Evolutionary conservation across 2,113 vertebrate genomes (phyloP).

Genomic region (Pangasianodon gigas): DNA sequence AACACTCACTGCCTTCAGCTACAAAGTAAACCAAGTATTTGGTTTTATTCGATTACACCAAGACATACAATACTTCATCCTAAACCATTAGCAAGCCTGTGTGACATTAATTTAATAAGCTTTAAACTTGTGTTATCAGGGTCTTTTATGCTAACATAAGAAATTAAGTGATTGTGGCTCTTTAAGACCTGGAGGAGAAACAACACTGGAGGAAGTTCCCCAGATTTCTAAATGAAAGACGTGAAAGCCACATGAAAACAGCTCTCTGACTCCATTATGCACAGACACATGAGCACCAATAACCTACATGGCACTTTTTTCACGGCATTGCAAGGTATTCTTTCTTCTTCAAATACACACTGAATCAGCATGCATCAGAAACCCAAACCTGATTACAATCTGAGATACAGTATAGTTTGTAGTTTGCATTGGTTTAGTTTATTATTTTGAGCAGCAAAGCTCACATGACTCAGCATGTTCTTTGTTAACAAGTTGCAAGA

Average conservation of each 20-base stretch:
- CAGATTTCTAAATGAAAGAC: no score
- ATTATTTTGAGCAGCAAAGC: neutral
- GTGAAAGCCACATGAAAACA: neutral
- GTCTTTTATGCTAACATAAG: neutral
- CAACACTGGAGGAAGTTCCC: neutral
- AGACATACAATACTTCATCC: neutral
- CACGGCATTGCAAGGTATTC: neutral
- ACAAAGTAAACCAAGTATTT: no score
- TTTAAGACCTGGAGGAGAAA: neutral
- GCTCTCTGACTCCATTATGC: neutral
- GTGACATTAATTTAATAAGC: neutral
- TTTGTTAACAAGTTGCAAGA: neutral
- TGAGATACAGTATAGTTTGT: neutral
- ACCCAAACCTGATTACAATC: neutral
- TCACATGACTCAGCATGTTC: neutral
- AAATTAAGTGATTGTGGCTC: neutral
- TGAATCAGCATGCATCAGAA: neutral
- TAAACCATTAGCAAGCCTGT: neutral
- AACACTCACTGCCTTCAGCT: no score
- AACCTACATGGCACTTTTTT: neutral
- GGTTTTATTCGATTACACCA: no score
- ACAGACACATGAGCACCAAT: neutral
- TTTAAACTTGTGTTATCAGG: neutral
- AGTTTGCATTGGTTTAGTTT: neutral
- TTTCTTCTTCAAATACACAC: neutral